Base-by-base conservation (phyloP, 2,113 vertebrate genomes). In the Ibidorhyncha struthersii region DNA sequence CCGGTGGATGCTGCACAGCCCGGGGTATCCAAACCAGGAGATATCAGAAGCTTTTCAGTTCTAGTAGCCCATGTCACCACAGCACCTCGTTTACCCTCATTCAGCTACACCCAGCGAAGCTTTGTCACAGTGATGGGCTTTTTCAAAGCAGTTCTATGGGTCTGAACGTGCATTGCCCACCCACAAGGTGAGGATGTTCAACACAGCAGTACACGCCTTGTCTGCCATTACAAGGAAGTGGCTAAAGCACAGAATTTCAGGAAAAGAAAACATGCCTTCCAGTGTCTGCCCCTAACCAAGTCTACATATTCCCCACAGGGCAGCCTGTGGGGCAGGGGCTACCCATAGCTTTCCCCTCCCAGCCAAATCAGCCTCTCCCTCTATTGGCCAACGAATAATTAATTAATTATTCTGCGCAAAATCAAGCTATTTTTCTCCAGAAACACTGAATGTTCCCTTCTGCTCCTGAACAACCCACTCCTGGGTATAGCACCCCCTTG, bases 141-240 rank as follows among this genome's bases (percentile, higher is more conserved):
- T 32, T 69, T 21, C 29, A 69, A 63, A 76, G 30, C 3, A 43
- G 47, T 6, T 58, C 13, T 55, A 12, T 2, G 19, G 53, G 12
- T 49, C 49, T 47, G 80, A 55, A 41, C 13, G 17, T 34, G 50
- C 41, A 47, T 0, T 66, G 45, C 22, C 34, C 38, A 45, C 30
- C n/a, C 8, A 4, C 36, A 43, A 36, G 40, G 30, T 1, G 9
- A 85, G 19, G 38, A 29, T 12, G 36, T 21, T 63, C 45, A 52
- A 40, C 38, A 41, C 1, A 1, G 27, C 3, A 5, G 36, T 4
- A 30, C 0, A 0, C 3, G 3, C n/a, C 50, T 19, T 71, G 22
- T 30, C 45, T 62, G 65, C 50, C 11, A 5, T 12, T 21, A 61
- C 18, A 30, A 41, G 10, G 17, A 86, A 34, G 10, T 6, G 22